These are phyloP conservation scores for Talpa occidentalis DNA, from an alignment of 2,113 vertebrate genomes.

Conservation along the genomic window DNA sequence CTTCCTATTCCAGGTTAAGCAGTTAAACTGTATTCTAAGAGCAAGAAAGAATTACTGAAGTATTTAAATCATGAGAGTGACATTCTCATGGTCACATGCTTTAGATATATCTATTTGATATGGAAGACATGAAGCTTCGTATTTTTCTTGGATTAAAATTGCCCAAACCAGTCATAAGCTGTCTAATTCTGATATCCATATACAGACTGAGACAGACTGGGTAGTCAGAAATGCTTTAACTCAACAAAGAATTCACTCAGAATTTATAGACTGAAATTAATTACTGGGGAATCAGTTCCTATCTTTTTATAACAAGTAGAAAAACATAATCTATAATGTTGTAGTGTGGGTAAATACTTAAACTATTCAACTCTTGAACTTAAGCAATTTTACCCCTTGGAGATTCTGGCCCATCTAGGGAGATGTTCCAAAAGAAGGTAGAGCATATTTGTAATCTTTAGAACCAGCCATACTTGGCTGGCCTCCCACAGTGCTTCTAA, in stretches of 20 bases:
- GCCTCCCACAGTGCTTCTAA: not conserved
- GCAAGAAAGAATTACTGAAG: not conserved
- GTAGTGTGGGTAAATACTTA: not conserved
- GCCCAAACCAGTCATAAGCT: not conserved
- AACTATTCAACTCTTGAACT: not conserved
- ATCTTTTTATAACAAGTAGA: not conserved
- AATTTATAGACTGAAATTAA: not conserved
- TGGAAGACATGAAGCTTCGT: not conserved
- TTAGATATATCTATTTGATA: not conserved
- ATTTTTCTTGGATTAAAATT: not conserved
- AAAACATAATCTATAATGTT: not conserved
- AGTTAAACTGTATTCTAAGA: not conserved
- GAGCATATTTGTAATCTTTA: not conserved
- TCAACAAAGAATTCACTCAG: not conserved
- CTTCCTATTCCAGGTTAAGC: not conserved
- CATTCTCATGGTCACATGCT: not conserved
- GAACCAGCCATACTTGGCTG: not conserved
- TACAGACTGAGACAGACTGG: not conserved
- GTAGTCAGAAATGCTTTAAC: not conserved
- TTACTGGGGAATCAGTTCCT: not conserved
- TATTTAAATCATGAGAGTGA: not conserved
- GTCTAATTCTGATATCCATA: not conserved
- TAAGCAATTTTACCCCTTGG: not conserved
- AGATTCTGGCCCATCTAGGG: not conserved
- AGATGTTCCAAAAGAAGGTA: not conserved